Conservation (phyloP, 2,888 invertebrate species). For the Aspidiotus rigidus region DNA sequence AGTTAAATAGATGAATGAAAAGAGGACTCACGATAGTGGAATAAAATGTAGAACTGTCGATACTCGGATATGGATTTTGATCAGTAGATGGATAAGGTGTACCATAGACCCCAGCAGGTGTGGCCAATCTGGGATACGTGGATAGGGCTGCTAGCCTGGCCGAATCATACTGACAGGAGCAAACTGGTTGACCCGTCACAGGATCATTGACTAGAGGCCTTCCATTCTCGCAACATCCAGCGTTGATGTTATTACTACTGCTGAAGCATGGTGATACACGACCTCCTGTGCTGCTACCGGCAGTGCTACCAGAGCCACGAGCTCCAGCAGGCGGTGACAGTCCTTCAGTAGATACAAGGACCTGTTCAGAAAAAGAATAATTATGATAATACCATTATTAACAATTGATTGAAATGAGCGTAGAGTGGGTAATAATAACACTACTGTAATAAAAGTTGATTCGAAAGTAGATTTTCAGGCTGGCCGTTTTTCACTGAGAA, state of each 20-base stretch:
- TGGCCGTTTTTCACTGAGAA: no score
- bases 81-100: conserved; percentile 82
- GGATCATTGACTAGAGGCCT: conserved; percentile 87
- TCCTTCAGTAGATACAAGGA: conserved; percentile 34
- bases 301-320: conserved; percentile 51
- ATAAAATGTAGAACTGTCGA: conserved; percentile 91
- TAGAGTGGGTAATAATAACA: no score
- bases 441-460: no score
- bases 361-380: conserved; percentile 1
- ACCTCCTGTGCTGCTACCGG: conserved; percentile 38
- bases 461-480: no score
- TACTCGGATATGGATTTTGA: conserved; percentile 86
- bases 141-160: conserved; percentile 57
- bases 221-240: conserved; percentile 79
- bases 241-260: conserved; percentile 52
- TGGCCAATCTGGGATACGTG: conserved; percentile 64
- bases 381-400: neutral
- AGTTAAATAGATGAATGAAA: neutral
- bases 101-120: conserved; percentile 69
- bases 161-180: conserved; percentile 89
- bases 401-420: no score
- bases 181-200: conserved; percentile 76
- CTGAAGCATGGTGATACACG: conserved; percentile 40
- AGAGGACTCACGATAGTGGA: conserved; percentile 76
- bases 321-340: conserved; percentile 50